A percentile compares a stretch with the other conserved stretches of the same genome.
phyloP scores from a whole-genome alignment of 2,888 invertebrate genomes.

The Mesodorylaimus sp. region DNA sequence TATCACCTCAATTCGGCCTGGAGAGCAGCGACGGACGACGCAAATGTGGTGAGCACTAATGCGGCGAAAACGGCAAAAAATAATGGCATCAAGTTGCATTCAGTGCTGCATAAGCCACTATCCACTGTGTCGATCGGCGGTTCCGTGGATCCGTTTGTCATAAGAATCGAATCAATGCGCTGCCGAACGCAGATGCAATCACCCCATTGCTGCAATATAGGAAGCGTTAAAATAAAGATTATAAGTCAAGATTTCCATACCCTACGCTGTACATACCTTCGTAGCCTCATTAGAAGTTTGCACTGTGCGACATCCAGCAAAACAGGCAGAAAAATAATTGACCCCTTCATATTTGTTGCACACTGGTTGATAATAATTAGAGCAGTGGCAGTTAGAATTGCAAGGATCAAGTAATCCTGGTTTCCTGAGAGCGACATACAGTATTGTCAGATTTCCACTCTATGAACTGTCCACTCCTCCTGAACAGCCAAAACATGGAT shows the following conservation, averaged over 20 bases:
- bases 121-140: not conserved
- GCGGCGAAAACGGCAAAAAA: not conserved
- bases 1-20: conserved; percentile 15
- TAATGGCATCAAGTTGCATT: not conserved
- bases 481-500: no score
- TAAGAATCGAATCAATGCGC: not conserved
- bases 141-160: not conserved
- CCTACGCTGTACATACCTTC: no score
- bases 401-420: conserved; percentile 14
- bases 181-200: no score
- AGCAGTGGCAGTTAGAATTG: conserved; percentile 20
- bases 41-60: conserved; percentile 3
- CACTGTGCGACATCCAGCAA: conserved; percentile 20
- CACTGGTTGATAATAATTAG: conserved; percentile 17
- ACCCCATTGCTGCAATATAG: no score
- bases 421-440: no score
- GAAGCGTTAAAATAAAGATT: no score
- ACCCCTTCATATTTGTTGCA: conserved; percentile 17
- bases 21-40: conserved; percentile 3
- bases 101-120: not conserved
- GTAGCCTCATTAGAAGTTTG: not conserved
- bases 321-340: conserved; percentile 24
- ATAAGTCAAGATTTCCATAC: no score
- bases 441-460: no score
- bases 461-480: no score